Evolutionary conservation across 2,888 invertebrate genomes (phyloP).

Genomic region (Torymus aiolomorphi): DNA sequence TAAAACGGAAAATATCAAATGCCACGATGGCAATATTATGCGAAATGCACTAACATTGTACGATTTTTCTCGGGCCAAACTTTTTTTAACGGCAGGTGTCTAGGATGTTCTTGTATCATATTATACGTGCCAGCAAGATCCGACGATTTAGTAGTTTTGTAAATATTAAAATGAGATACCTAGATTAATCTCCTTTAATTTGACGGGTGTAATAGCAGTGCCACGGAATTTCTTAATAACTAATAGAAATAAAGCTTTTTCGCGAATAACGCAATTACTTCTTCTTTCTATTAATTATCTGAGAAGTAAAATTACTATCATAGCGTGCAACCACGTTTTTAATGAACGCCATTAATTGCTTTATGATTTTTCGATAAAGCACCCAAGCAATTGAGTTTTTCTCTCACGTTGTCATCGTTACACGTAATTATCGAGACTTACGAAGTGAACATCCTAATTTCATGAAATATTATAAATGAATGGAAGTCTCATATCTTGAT

Average conservation of each 20-base stretch:
- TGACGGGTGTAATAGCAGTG: too few relatives aligned
- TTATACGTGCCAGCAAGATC: background rate
- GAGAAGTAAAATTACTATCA: slow-evolving; percentile 73
- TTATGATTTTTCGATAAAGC: slow-evolving; percentile 75
- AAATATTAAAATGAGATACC: too few relatives aligned
- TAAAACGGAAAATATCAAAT: slow-evolving; percentile 73
- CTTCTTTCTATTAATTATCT: slow-evolving; percentile 69
- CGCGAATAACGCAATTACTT: slow-evolving; percentile 71
- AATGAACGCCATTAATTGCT: slow-evolving; percentile 75
- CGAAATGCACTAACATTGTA: slow-evolving; percentile 68
- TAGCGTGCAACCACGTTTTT: slow-evolving; percentile 65
- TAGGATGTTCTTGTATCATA: slow-evolving; percentile 16
- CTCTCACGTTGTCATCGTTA: slow-evolving; percentile 67
- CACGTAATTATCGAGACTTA: slow-evolving; percentile 46
- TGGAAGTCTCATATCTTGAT: background rate
- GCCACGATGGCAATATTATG: slow-evolving; percentile 72
- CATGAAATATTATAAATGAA: slow-evolving; percentile 29
- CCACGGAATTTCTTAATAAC: too few relatives aligned
- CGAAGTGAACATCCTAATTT: slow-evolving; percentile 39
- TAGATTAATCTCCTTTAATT: too few relatives aligned
- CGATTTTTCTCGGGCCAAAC: slow-evolving; percentile 60
- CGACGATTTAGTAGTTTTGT: too few relatives aligned
- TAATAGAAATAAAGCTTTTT: too few relatives aligned
- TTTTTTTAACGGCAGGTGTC: slow-evolving; percentile 38
- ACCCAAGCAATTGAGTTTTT: slow-evolving; percentile 69